Evolutionary conservation across 2,888 invertebrate genomes (phyloP), one percentile per base, ranked within the genome.

Genomic region (Deroplatys truncata): DNA sequence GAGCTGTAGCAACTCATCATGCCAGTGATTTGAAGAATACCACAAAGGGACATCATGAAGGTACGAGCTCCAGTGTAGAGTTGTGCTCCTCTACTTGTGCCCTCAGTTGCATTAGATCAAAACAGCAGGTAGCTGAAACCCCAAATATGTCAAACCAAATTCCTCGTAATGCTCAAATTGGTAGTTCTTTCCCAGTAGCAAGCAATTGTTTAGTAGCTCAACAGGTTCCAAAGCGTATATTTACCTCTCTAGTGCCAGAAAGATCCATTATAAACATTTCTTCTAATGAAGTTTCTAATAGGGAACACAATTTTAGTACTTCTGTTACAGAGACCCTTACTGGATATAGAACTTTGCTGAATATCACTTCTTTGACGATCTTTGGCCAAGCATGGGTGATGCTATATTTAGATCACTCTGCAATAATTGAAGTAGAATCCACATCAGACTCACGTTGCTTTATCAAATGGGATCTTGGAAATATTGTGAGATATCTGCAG

Each of bases 1-100:
- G 84, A 35, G 49, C 72, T 25, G 8, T 28, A 49, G 15, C 84
- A 31, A 20, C 82, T 84, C 82, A 87, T 10, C 28, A 29, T 49
- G 16, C 31, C 31, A 87, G 86, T 82, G 56, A 56, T 20, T 56
- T 20, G 43, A n/a, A 72, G 85, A 90, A 90, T 88, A 49, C 85
- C 82, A 89, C 88, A 83, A 82, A 85, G 31, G 90, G 84, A 88
- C 49, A 85, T n/a, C 82, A 43, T 83, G 88, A 88, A 90, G 90
- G 90, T 90, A 90, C 83, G 88, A 25, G 43, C 49, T 72, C 83
- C 56, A 89, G 20, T 83, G 43, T 89, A 83, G 56, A 89, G 29
- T 86, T 89, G 84, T 84, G 86, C 83, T 89, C 56, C 86, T 28
- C 87, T 87, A 84, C 85, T 83, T 82, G 85, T 89, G 85, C 28